phyloP scores from a whole-genome alignment of 2,797 vertebrate genomes.

The Chloroceryle amazona region DNA sequence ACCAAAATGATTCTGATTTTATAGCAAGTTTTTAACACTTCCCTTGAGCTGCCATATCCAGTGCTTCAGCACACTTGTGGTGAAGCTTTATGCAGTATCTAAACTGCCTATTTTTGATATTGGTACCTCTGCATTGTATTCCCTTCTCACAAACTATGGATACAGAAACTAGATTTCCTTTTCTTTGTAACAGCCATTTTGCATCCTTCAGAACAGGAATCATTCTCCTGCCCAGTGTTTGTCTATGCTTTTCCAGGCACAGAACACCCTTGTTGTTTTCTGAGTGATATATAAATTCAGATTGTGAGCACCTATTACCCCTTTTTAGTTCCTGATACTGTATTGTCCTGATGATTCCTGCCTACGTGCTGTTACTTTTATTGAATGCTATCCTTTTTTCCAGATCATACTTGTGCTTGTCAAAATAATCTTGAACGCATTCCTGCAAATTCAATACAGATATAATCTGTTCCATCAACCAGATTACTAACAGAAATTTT shows the following conservation, averaged over 20 bases:
- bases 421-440: not conserved
- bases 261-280: not conserved
- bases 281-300: not conserved
- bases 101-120: not conserved
- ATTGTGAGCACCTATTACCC: not conserved
- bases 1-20: no score
- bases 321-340: not conserved
- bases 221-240: not conserved
- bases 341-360: not conserved
- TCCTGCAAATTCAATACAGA: not conserved
- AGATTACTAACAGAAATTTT: not conserved
- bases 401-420: not conserved
- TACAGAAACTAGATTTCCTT: not conserved
- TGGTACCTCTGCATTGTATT: not conserved
- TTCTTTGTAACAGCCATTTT: not conserved
- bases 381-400: not conserved
- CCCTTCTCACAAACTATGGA: not conserved
- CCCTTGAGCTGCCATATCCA: not conserved
- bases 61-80: not conserved
- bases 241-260: not conserved
- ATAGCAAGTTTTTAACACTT: not conserved
- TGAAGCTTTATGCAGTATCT: not conserved
- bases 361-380: not conserved
- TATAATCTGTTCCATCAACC: not conserved
- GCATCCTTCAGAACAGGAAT: not conserved